Conservation (phyloP, 2,797 vertebrate genomes). For the Gambelia wislizenii region DNA sequence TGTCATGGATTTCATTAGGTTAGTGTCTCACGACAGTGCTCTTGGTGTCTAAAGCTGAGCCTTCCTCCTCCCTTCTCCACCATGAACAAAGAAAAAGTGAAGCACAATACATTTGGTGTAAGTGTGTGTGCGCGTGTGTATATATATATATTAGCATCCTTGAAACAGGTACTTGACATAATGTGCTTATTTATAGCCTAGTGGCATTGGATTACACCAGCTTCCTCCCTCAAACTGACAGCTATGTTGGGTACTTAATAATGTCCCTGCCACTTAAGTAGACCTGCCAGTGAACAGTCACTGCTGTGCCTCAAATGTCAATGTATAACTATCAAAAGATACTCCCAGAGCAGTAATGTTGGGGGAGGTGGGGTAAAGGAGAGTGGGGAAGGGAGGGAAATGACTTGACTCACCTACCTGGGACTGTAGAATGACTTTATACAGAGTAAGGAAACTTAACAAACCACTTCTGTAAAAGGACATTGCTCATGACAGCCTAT, state of each 20-base stretch:
- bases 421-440: slow-evolving; percentile 65
- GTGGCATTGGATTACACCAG: slow-evolving; percentile 11
- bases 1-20: fast-evolving
- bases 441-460: slow-evolving; percentile 67
- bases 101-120: background rate
- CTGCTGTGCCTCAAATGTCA: slow-evolving; percentile 19
- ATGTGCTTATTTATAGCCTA: slow-evolving; percentile 17
- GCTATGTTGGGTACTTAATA: slow-evolving; percentile 20
- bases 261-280: slow-evolving; percentile 23
- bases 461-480: slow-evolving; percentile 69
- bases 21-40: fast-evolving
- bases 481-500: slow-evolving; percentile 66
- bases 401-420: slow-evolving; percentile 50
- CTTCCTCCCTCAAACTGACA: background rate
- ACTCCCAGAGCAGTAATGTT: slow-evolving; percentile 23
- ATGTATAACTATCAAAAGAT: background rate
- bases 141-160: too few relatives aligned
- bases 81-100: background rate
- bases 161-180: background rate
- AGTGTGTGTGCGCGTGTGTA: too few relatives aligned
- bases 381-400: too few relatives aligned
- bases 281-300: slow-evolving; percentile 52
- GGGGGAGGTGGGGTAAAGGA: fast-evolving
- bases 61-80: too few relatives aligned
- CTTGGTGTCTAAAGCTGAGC: background rate